Base-by-base conservation (phyloP, 2,113 vertebrate genomes). In the Eolophus roseicapilla region DNA sequence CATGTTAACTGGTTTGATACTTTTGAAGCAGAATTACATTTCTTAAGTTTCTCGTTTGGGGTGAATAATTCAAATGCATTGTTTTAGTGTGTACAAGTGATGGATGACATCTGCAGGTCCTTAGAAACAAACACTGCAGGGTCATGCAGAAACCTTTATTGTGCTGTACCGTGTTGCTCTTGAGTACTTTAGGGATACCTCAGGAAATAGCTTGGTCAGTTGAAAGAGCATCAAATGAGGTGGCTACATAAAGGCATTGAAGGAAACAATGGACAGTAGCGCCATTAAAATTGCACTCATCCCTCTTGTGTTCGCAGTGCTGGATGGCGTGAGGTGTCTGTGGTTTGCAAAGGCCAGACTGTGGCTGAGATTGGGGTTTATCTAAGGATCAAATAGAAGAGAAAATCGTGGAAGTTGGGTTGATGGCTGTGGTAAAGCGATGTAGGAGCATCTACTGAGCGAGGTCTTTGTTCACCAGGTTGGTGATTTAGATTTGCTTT, bases 211-310 rank as follows among this genome's bases (percentile, higher is more conserved):
- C 49, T 46, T 44, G 8, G 12, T n/a, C 59, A 17, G 11, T 68
- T 92, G 89, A 52, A 87, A 91, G 50, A n/a, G 11, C 57, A 27
- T 76, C 57, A 64, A 14, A 25, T 43, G 86, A 39, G 39, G 17
- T 71, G 91, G 27, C 73, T 63, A 2, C 18, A 3, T 17, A 57
- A 73, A 95, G 25, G 33, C 46, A 20, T 16, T 9, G 31, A 67
- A 8, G 24, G 31, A 65, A n/a, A 64, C 1, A 3, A 35, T 0
- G 0, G 41, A 37, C 6, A 23, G 17, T 41, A 17, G 4, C 59
- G 33, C 35, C 59, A 8, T 46, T 85, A 11, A 37, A 85, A 77
- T 31, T 31, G 21, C 13, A 15, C 1, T 0, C 14, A 17, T 57
- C 2, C 9, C 18, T 57, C 33, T 67, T 44, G 33, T 57, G 57